Evolutionary conservation across 2,888 invertebrate genomes (phyloP).

Genomic region (Hydriomena furcata): DNA sequence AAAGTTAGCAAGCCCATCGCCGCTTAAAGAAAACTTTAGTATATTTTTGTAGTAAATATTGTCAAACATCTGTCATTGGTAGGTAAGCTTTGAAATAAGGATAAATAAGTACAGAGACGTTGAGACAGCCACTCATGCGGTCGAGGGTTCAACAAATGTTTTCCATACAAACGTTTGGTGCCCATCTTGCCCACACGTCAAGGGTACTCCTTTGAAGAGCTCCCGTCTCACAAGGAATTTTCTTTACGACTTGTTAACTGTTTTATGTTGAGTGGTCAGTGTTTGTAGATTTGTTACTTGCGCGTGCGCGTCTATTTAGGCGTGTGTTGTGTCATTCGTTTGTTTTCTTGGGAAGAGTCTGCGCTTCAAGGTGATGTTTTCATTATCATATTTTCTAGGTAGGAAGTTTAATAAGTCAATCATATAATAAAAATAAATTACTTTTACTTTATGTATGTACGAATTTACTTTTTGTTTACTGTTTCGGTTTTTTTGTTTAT

Average conservation of each 20-base stretch:
- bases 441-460: too few relatives aligned
- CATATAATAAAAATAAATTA: too few relatives aligned
- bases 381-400: too few relatives aligned
- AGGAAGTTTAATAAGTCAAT: too few relatives aligned
- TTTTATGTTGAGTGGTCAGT: slow-evolving; percentile 45
- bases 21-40: too few relatives aligned
- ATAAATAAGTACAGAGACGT: slow-evolving; percentile 26
- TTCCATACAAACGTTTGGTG: slow-evolving; percentile 52
- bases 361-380: not conserved
- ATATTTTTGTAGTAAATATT: too few relatives aligned
- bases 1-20: too few relatives aligned
- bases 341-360: not conserved
- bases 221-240: slow-evolving; percentile 43
- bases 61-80: not conserved
- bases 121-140: slow-evolving; percentile 46
- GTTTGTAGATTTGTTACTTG: slow-evolving; percentile 33
- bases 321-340: not conserved
- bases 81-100: slow-evolving; percentile 8
- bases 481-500: too few relatives aligned
- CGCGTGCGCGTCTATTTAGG: slow-evolving; percentile 16
- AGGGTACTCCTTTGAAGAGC: slow-evolving; percentile 47
- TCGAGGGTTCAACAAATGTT: slow-evolving; percentile 62
- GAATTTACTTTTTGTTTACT: too few relatives aligned
- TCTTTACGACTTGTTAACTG: slow-evolving; percentile 57
- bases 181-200: slow-evolving; percentile 42